These are phyloP conservation scores for Yponomeuta evonymella DNA, from an alignment of 2,888 invertebrate species.

Conservation along the genomic window DNA sequence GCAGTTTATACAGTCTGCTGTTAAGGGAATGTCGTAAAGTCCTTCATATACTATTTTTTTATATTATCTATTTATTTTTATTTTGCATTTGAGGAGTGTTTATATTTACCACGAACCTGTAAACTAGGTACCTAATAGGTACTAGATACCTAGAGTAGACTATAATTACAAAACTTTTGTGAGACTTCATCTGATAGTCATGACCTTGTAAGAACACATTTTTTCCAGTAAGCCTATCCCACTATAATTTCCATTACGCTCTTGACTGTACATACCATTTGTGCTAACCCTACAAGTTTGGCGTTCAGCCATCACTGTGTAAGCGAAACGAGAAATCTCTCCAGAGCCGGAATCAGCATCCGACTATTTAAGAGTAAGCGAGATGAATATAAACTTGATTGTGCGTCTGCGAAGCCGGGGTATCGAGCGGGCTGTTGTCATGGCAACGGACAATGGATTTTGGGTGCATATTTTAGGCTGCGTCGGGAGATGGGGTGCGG, in stretches of 20 bases:
- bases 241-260: slow-evolving; percentile 7
- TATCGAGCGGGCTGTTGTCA: slow-evolving; percentile 73
- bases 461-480: slow-evolving; percentile 76
- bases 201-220: not conserved
- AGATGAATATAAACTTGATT: slow-evolving; percentile 62
- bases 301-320: slow-evolving; percentile 61
- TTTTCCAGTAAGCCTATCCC: slow-evolving; percentile 13
- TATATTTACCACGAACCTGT: too few species aligned
- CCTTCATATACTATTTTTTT: too few species aligned
- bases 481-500: slow-evolving; percentile 47
- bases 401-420: slow-evolving; percentile 49
- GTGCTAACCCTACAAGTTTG: slow-evolving; percentile 65
- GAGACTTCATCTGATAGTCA: not conserved
- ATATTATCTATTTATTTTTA: too few species aligned
- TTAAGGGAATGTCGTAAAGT: too few species aligned
- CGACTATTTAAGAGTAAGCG: slow-evolving; percentile 59
- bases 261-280: slow-evolving; percentile 36
- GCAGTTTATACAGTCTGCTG: too few species aligned
- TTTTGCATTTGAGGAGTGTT: too few species aligned
- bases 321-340: slow-evolving; percentile 50
- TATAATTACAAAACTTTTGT: not conserved
- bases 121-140: too few species aligned
- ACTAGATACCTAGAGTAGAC: not conserved
- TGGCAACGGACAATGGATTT: slow-evolving; percentile 76
- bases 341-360: slow-evolving; percentile 58